phyloP scores from a whole-genome alignment of 2,113 vertebrate species.

The Bombycilla garrulus region DNA sequence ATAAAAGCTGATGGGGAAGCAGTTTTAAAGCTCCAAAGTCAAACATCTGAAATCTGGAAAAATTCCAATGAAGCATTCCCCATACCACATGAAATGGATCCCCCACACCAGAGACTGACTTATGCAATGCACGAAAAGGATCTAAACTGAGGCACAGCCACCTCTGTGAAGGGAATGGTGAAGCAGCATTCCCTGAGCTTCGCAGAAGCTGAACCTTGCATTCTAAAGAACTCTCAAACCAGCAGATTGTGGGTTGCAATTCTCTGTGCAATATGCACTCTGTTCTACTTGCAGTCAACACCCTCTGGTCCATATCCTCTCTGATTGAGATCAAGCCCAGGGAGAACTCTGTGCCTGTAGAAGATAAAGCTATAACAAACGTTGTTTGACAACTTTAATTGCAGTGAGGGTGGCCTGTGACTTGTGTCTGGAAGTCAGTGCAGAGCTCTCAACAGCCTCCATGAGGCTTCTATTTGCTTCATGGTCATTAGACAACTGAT shows the following conservation, averaged over 20 bases:
- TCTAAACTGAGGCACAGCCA: background rate
- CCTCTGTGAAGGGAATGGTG: background rate
- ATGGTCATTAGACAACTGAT: background rate
- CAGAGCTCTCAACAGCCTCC: background rate
- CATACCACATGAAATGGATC: background rate
- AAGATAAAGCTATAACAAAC: background rate
- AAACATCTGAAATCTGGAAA: constrained; percentile 20
- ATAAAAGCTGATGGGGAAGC: background rate
- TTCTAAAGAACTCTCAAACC: background rate
- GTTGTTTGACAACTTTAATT: background rate
- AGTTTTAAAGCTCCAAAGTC: background rate
- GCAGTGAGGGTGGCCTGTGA: background rate
- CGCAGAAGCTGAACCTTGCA: background rate
- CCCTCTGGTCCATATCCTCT: background rate
- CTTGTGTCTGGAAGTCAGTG: background rate
- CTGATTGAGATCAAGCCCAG: background rate
- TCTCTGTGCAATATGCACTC: background rate
- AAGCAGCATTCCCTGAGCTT: background rate
- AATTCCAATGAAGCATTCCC: background rate
- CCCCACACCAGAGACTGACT: background rate
- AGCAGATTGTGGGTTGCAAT: background rate
- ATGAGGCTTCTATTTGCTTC: background rate
- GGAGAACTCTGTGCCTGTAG: background rate
- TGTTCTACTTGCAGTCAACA: background rate
- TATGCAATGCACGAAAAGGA: background rate